Evolutionary conservation across 2,797 vertebrate genomes (phyloP), one percentile per base, ranked within the genome.

Genomic region (Monodelphis domestica): DNA sequence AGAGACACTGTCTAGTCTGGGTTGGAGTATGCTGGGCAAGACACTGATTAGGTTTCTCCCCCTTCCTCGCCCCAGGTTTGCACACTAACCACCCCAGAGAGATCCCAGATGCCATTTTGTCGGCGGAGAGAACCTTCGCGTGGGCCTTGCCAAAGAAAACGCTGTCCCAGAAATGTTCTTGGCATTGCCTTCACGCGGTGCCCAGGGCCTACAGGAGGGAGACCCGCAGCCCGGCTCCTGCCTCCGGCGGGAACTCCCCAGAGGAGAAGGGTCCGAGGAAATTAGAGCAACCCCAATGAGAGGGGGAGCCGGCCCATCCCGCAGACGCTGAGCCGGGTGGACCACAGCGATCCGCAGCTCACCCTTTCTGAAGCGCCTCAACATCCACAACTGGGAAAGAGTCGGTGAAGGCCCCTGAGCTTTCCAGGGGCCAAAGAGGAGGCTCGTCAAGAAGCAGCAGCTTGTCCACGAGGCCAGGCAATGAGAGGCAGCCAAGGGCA

Each of bases 11-110:
- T 88, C 92, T 56, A 29, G 94, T 90, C 95, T 95, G 95, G 95
- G 89, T 54, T 54, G 91, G 96, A 97, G 95, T 95, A 51, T 92
- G 95, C 96, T 97, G 95, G 90, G 95, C 96, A 93, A 97, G 94
- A 57, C 33, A 24, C 91, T 94, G 95, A 94, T 89, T 91, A 96
- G 96, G 94, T 70, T 84, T 96, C 95, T 97, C 0, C 0, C 54
- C 93, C 91, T 95, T 96, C 95, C 97, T 0, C 0, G 55, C 94
- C 92, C 97, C 89, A 3, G 95, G 93, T 95, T 97, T 96, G 93
- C 96, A 96, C 92, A 95, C 95, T 95, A 12, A 51, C 96, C 96
- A 95, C 97, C 97, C 94, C 96, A 97, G 97, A 97, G 97, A 97
- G 97, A 97, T 97, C 97, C 98, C 97, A 94, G 98, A 96, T 95